A percentile compares a stretch with the other conserved stretches of the same genome.
Conservation (phyloP, 2,113 vertebrate species). For the Varanus komodoensis region DNA sequence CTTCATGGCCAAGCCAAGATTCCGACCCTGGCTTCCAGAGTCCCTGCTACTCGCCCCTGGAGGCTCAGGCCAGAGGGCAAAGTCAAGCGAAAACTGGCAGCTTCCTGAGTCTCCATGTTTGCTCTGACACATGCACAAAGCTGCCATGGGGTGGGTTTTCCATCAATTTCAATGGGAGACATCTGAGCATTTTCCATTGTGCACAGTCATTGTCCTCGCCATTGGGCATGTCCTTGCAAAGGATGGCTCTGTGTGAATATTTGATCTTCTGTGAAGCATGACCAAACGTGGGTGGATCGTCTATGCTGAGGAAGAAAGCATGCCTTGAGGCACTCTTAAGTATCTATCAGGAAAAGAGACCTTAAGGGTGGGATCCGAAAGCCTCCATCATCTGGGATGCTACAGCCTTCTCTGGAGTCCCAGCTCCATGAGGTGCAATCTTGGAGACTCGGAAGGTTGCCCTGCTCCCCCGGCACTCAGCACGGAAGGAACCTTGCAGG, state of each 20-base stretch:
- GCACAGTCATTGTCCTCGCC: not conserved
- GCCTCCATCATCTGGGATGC: no score
- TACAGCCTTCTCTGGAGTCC: no score
- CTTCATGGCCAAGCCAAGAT: no score
- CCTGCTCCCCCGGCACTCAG: no score
- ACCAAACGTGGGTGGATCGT: not conserved
- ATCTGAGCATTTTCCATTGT: not conserved
- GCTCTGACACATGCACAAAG: not conserved
- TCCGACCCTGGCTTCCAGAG: no score
- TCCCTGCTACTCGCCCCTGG: not conserved
- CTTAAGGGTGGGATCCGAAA: no score
- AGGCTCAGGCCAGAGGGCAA: not conserved
- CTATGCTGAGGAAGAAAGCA: no score
- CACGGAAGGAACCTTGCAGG: no score
- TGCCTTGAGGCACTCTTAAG: no score
- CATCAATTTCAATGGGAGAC: not conserved
- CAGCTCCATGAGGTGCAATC: no score
- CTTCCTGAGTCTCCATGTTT: not conserved
- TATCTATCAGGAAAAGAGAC: no score
- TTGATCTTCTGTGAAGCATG: not conserved
- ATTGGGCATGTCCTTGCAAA: not conserved
- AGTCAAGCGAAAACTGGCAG: not conserved
- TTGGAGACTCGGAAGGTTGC: no score
- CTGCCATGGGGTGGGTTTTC: not conserved
- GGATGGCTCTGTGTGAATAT: not conserved